These are phyloP conservation scores for Ernsta delagoae DNA, from an alignment of 2,888 invertebrate genomes.

Conservation along the genomic window DNA sequence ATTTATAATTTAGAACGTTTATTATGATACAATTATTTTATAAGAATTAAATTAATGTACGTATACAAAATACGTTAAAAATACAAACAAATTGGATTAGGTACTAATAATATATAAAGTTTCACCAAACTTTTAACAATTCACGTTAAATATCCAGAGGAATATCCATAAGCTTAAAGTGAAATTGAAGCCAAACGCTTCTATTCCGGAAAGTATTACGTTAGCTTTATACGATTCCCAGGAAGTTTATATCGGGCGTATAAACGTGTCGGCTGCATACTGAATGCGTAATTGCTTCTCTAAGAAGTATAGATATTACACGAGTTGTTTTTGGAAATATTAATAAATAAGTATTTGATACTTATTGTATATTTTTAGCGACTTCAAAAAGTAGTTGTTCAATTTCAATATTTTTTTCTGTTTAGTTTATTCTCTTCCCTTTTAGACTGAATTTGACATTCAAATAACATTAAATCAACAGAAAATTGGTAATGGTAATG, in stretches of 20 bases:
- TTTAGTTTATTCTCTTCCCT: too few species aligned
- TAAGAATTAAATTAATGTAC: too few species aligned
- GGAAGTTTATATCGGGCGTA: slow-evolving; percentile 29
- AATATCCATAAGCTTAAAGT: slow-evolving; percentile 20
- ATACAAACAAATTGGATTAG: not conserved
- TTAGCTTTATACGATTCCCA: slow-evolving; percentile 15
- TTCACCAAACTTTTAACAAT: not conserved
- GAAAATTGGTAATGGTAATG: too few species aligned
- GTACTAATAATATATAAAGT: not conserved
- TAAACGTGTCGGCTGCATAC: slow-evolving; percentile 20
- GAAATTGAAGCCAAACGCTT: slow-evolving; percentile 21
- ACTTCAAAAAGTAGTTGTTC: not conserved
- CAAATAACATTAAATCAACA: too few species aligned
- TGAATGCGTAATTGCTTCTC: slow-evolving; percentile 22
- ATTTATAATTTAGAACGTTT: too few species aligned
- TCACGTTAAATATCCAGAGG: not conserved
- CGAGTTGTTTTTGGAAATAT: too few species aligned
- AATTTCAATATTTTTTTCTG: too few species aligned
- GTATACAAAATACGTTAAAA: too few species aligned
- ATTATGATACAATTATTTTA: too few species aligned
- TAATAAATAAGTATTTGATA: too few species aligned
- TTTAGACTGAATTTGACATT: too few species aligned
- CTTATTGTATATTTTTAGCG: not conserved
- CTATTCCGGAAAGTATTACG: slow-evolving; percentile 28
- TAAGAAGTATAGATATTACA: slow-evolving; percentile 18